Conservation (phyloP, 2,113 vertebrate genomes). For the Cyanistes caeruleus region DNA sequence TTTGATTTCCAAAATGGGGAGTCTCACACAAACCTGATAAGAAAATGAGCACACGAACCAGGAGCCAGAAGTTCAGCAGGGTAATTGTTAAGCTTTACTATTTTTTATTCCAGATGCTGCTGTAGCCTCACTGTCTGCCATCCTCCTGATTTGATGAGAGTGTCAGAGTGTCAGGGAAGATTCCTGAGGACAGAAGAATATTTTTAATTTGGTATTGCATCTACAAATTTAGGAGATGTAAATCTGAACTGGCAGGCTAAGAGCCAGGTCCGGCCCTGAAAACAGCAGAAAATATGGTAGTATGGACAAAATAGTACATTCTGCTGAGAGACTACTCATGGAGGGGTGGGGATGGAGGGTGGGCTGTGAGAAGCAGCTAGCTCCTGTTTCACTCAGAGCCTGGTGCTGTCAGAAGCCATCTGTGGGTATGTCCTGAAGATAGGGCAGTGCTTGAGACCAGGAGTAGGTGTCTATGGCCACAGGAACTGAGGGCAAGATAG, state of each 20-base stretch:
- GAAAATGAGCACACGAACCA: background rate
- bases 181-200: background rate
- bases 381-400: background rate
- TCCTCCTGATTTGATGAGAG: background rate
- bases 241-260: background rate
- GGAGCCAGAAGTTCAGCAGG: background rate
- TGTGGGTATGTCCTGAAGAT: background rate
- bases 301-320: background rate
- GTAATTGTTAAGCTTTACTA: background rate
- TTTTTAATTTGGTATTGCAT: background rate
- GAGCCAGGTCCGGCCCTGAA: background rate
- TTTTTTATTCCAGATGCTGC: background rate
- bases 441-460: background rate
- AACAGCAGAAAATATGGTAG: background rate
- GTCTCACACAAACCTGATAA: background rate
- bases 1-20: background rate
- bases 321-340: background rate
- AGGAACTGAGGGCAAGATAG: background rate
- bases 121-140: background rate
- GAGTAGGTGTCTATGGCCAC: background rate
- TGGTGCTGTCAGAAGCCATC: background rate
- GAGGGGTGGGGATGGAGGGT: background rate
- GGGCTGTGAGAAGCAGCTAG: background rate
- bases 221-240: background rate
- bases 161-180: background rate